Evolutionary conservation across 2,888 invertebrate genomes (phyloP).

Genomic region (Ophion ellenae): DNA sequence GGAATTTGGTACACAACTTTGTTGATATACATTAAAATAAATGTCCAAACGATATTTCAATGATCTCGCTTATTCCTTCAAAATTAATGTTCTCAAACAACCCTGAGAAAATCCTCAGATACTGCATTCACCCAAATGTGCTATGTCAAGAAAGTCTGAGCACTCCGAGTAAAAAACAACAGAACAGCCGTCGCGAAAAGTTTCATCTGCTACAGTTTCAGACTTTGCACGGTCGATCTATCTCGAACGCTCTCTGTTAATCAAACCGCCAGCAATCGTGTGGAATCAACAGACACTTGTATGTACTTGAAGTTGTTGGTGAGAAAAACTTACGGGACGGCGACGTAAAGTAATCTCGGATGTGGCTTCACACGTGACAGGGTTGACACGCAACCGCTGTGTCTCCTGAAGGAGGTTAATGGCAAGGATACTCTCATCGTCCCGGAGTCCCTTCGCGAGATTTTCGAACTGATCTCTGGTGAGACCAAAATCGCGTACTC

Average conservation of each 20-base stretch:
- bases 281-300: neutral
- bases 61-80: too few relatives aligned
- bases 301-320: neutral
- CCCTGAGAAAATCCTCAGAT: too few relatives aligned
- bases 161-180: too few relatives aligned
- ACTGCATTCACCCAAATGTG: too few relatives aligned
- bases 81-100: too few relatives aligned
- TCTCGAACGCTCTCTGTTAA: neutral
- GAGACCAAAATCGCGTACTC: slow-evolving; percentile 78
- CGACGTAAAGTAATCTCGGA: slow-evolving; percentile 77
- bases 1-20: too few relatives aligned
- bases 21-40: too few relatives aligned
- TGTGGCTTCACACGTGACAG: slow-evolving; percentile 77
- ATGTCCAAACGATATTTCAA: too few relatives aligned
- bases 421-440: slow-evolving; percentile 80
- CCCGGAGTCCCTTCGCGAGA: slow-evolving; percentile 79
- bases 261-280: slow-evolving; percentile 1
- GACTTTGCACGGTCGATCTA: neutral
- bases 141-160: too few relatives aligned
- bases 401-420: slow-evolving; percentile 78
- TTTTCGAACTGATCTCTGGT: slow-evolving; percentile 72
- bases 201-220: neutral
- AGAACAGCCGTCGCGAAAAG: neutral
- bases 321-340: slow-evolving; percentile 79
- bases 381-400: slow-evolving; percentile 81